Conservation (phyloP, 2,888 invertebrate genomes). For the Drosophila mettleri region DNA sequence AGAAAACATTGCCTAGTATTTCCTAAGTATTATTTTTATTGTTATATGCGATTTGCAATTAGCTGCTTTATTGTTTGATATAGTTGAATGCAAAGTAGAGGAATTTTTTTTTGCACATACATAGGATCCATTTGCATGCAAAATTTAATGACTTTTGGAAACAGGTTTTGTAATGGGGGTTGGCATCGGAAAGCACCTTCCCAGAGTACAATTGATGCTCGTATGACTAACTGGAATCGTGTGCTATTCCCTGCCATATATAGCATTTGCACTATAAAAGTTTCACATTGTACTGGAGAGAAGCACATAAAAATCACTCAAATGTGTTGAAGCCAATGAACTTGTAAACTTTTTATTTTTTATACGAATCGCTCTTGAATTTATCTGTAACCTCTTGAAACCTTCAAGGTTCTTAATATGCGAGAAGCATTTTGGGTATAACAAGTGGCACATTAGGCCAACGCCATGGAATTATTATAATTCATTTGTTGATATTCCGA, state of each 20-base stretch:
- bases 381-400: conserved; percentile 3
- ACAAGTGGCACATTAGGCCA: conserved; percentile 63
- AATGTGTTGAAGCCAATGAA: conserved; percentile 64
- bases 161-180: conserved; percentile 45
- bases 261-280: conserved; percentile 7
- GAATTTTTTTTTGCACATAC: conserved; percentile 31
- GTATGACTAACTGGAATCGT: conserved; percentile 30
- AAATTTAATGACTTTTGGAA: conserved; percentile 40
- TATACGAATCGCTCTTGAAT: conserved; percentile 23
- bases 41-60: conserved; percentile 53
- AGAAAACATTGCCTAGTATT: conserved; percentile 14
- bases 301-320: conserved; percentile 6
- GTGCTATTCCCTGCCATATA: background rate
- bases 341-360: conserved; percentile 45
- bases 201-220: conserved; percentile 12
- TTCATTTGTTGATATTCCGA: conserved; percentile 34
- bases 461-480: conserved; percentile 32
- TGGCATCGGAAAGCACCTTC: conserved; percentile 8
- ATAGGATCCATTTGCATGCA: conserved; percentile 47
- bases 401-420: conserved; percentile 35
- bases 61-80: conserved; percentile 54
- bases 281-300: conserved; percentile 5
- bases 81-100: conserved; percentile 40
- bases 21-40: conserved; percentile 20
- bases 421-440: conserved; percentile 47